Evolutionary conservation across 2,113 vertebrate species (phyloP).

Genomic region (Jaculus jaculus): DNA sequence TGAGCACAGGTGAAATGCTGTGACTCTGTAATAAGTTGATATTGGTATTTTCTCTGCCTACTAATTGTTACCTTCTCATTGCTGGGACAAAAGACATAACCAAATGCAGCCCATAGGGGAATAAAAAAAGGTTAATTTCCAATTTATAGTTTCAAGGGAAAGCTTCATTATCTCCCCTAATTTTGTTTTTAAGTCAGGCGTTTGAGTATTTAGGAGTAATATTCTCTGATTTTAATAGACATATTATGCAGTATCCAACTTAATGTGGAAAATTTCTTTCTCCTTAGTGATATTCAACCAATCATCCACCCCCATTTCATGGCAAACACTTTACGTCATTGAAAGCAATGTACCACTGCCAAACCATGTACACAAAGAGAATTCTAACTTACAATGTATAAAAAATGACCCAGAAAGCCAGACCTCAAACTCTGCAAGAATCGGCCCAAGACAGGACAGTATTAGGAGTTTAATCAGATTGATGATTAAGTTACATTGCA

Average conservation of each 20-base stretch:
- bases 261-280: no score
- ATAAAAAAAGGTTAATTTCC: no score
- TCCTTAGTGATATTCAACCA: background rate
- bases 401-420: background rate
- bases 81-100: no score
- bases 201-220: no score
- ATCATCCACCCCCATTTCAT: background rate
- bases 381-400: background rate
- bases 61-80: no score
- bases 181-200: no score
- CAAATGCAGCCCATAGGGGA: no score
- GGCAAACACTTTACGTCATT: background rate
- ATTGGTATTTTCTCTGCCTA: background rate
- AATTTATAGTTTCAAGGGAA: no score
- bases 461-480: background rate
- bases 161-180: no score
- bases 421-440: background rate
- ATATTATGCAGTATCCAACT: no score
- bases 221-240: no score
- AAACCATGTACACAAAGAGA: background rate
- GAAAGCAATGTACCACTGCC: background rate
- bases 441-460: background rate
- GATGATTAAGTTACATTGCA: background rate
- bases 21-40: background rate
- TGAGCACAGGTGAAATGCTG: background rate